Percentiles rank a stretch among this genome's conserved stretches.
These are phyloP conservation scores for Delichon dasypus DNA, from an alignment of 2,797 vertebrate genomes.

Conservation along the genomic window DNA sequence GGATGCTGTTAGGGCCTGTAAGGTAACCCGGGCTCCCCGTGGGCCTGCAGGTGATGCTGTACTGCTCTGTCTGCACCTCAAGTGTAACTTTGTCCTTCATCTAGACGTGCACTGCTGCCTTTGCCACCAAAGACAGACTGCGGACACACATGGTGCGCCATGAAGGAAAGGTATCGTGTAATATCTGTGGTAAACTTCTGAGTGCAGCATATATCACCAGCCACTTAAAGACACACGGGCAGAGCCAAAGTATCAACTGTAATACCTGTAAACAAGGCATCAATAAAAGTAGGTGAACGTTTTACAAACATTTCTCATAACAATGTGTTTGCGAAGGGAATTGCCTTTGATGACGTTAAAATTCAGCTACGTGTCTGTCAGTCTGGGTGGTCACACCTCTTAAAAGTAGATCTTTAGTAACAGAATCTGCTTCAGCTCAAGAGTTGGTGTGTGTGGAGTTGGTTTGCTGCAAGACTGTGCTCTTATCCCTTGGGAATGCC, in stretches of 20 bases:
- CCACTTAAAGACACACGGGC: slow-evolving; percentile 97
- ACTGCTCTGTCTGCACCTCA: slow-evolving; percentile 67
- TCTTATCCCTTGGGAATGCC: background rate
- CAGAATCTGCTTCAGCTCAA: background rate
- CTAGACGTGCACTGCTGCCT: slow-evolving; percentile 95
- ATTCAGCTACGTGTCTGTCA: background rate
- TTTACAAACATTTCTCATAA: slow-evolving; percentile 53
- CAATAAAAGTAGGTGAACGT: slow-evolving; percentile 80
- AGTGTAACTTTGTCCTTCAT: slow-evolving; percentile 72
- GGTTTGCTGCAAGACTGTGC: background rate
- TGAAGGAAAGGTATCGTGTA: slow-evolving; percentile 97
- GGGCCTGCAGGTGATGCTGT: background rate
- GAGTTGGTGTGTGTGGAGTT: background rate
- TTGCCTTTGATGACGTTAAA: background rate
- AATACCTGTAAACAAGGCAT: slow-evolving; percentile 97
- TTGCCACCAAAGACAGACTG: slow-evolving; percentile 98
- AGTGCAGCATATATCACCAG: slow-evolving; percentile 97
- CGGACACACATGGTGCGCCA: slow-evolving; percentile 98
- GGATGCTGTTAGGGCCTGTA: background rate
- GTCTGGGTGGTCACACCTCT: background rate
- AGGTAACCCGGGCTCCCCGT: slow-evolving; percentile 36
- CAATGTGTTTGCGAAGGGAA: slow-evolving; percentile 34
- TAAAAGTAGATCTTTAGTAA: background rate
- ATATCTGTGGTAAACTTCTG: slow-evolving; percentile 97
- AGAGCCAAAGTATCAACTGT: slow-evolving; percentile 91